Base-by-base conservation (phyloP, 2,888 invertebrate species). In the Idaea straminata region DNA sequence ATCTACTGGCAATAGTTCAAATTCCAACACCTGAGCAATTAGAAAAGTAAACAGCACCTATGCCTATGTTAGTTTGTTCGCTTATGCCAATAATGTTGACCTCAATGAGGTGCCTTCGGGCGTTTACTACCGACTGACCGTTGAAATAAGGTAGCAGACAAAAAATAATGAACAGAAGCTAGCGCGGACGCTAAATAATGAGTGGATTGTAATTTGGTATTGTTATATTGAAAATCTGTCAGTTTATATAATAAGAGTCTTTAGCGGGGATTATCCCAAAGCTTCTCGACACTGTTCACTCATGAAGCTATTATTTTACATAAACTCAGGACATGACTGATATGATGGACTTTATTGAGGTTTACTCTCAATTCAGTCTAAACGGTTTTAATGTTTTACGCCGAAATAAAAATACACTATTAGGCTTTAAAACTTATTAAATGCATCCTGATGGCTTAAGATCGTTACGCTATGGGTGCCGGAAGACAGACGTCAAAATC, bases 71-170 rank as follows among this genome's bases (percentile, higher is more conserved):
- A 89, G 83, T 91, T 91, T 89, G 81, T 77, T 74, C 77, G 73
- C 74, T 82, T 81, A 78, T 75, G 81, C 84, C 80, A 85, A 88
- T 83, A 89, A 73, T 72, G 74, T 74, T 82, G 87, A 84, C 89
- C 88, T 83, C 86, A 80, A 81, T 87, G 81, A 78, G 81, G 80
- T 82, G 83, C 81, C 79, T 74, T 75, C 74, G 76, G 75, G 77
- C 79, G 76, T 75, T 75, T 76, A 77, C 73, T 57, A 59, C 66
- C 66, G 61, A 64, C 77, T 77, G 13, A 74, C 76, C 72, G 71
- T 72, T 69, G 36, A 36, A 63, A 66, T 66, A 71, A 69, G 71
- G 63, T 63, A 68, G 70, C 67, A 65, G 35, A 67, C 67, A 77
- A 82, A 79, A 80, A 81, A 77, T 64, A 57, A 69, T 13, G 74